phyloP scores from a whole-genome alignment of 2,888 invertebrate species.

The Ennomos erosarius region DNA sequence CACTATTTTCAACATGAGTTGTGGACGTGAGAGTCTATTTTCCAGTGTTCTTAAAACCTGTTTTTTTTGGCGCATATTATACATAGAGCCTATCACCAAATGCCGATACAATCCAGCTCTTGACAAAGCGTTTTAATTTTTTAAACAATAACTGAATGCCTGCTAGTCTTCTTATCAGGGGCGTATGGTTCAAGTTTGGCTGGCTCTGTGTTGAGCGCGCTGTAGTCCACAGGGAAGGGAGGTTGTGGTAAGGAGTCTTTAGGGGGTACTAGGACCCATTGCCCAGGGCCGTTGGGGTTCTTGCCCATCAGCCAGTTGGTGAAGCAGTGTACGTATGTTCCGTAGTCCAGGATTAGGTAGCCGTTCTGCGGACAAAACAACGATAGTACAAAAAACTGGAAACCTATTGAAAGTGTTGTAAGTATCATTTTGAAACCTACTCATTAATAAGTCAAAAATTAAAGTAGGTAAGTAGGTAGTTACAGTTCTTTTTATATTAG shows the following conservation, averaged over 20 bases:
- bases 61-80: too few species aligned
- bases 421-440: too few species aligned
- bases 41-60: too few species aligned
- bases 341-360: constrained; percentile 87
- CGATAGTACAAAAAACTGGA: background rate
- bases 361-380: constrained; percentile 85
- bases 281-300: constrained; percentile 91
- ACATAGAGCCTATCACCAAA: too few species aligned
- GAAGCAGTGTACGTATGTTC: constrained; percentile 89
- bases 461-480: too few species aligned
- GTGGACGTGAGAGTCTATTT: too few species aligned
- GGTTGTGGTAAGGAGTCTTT: constrained; percentile 82
- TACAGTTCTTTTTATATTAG: too few species aligned
- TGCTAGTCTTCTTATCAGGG: constrained; percentile 88
- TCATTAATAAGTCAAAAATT: too few species aligned
- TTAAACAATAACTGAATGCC: constrained; percentile 89
- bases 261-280: constrained; percentile 88
- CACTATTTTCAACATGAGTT: too few species aligned
- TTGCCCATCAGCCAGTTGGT: constrained; percentile 91
- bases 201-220: constrained; percentile 89
- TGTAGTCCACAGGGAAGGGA: constrained; percentile 91
- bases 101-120: background rate
- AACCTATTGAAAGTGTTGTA: too few species aligned
- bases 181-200: constrained; percentile 89
- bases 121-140: background rate